These are phyloP conservation scores for Spinibarbus caldwelli DNA, from an alignment of 2,797 vertebrate genomes.

Conservation along the genomic window DNA sequence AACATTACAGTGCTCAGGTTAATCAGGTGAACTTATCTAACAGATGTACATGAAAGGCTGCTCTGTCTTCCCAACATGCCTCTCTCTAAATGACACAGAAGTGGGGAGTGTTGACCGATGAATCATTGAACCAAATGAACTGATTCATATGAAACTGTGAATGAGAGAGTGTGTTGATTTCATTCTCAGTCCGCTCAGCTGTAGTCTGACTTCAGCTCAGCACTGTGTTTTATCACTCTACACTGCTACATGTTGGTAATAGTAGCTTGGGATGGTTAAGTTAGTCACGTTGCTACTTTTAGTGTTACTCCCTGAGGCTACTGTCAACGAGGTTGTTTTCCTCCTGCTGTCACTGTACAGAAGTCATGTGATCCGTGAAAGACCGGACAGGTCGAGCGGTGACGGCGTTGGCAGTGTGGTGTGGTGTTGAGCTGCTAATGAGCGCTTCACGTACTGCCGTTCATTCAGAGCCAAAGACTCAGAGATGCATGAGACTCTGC, in stretches of 20 bases:
- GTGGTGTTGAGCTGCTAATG: constrained; percentile 6
- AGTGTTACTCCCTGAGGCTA: background rate
- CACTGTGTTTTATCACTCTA: background rate
- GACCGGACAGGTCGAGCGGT: background rate
- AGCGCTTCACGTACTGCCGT: background rate
- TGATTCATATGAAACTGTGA: background rate
- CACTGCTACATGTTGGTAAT: background rate
- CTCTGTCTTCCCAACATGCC: background rate
- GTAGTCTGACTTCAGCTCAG: too few relatives aligned
- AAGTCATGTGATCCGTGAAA: background rate
- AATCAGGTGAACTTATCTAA: background rate
- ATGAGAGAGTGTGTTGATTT: background rate
- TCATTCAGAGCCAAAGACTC: background rate
- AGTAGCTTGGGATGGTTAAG: background rate
- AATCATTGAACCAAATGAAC: background rate
- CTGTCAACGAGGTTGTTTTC: background rate
- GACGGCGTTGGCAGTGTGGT: background rate
- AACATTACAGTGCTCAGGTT: background rate
- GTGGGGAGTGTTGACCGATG: background rate
- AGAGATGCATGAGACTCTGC: background rate
- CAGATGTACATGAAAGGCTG: background rate
- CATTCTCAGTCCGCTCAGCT: background rate
- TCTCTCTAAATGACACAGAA: background rate
- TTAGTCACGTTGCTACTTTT: background rate
- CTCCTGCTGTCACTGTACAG: background rate